phyloP scores from a whole-genome alignment of 2,113 vertebrate species.

The Microcebus murinus region DNA sequence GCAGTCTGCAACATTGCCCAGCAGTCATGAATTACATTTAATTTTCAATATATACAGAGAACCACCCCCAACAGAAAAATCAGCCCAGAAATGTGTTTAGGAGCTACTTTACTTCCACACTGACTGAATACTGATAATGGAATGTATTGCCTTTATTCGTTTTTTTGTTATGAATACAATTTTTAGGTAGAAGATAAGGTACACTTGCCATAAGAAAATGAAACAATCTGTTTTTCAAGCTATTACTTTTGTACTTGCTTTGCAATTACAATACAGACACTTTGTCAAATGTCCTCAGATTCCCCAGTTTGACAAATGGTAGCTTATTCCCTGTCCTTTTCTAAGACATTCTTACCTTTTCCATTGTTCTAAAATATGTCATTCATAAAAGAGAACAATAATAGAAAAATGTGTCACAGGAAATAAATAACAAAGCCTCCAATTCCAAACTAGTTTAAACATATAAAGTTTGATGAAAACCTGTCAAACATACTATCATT shows the following conservation, averaged over 20 bases:
- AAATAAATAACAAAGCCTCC: conserved; percentile 58
- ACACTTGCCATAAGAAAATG: conserved; percentile 81
- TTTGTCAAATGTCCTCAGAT: conserved; percentile 66
- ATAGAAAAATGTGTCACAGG: conserved; percentile 51
- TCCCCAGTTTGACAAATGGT: conserved; percentile 70
- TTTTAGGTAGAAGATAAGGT: conserved; percentile 76
- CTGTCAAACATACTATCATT: background rate
- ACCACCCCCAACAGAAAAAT: conserved; percentile 30
- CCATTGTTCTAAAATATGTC: conserved; percentile 58
- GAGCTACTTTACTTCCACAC: conserved; percentile 40
- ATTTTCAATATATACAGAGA: conserved; percentile 50
- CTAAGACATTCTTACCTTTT: conserved; percentile 59
- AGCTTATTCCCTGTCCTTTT: conserved; percentile 10
- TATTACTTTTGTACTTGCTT: conserved; percentile 80
- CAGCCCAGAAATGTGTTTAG: conserved; percentile 35
- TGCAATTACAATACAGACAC: conserved; percentile 76
- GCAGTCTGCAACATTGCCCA: conserved; percentile 1
- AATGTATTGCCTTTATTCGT: conserved; percentile 78
- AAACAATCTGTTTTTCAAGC: conserved; percentile 71
- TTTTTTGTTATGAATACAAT: conserved; percentile 67
- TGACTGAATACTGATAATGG: conserved; percentile 68
- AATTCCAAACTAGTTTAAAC: conserved; percentile 35
- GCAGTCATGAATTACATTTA: background rate
- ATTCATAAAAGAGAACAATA: conserved; percentile 60
- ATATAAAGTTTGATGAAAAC: background rate